Conservation (phyloP, 1,140 invertebrate genomes). For the Pogonognathellus flavescens region DNA sequence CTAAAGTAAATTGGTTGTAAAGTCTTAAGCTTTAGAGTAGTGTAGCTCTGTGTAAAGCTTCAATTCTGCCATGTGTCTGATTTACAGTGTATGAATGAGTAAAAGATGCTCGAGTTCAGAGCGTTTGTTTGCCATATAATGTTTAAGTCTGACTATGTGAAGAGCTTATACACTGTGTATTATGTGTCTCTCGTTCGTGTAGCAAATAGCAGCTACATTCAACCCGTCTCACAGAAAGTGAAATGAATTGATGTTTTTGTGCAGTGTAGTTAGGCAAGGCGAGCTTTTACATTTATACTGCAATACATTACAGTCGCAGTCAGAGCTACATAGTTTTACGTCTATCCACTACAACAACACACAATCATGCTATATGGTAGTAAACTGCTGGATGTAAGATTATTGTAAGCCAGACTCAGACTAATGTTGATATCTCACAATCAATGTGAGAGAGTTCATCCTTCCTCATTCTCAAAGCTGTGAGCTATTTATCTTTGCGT, state of each 20-base stretch:
- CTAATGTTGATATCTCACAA: not conserved
- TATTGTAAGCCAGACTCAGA: not conserved
- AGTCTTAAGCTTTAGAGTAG: not conserved
- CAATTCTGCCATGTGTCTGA: conserved; percentile 2
- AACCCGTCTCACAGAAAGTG: conserved; percentile 27
- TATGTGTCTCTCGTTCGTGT: too few species aligned
- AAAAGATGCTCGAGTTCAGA: not conserved
- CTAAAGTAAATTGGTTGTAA: not conserved
- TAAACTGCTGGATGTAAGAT: not conserved
- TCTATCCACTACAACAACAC: not conserved
- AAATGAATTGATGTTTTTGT: conserved; percentile 46
- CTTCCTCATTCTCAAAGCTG: conserved; percentile 14
- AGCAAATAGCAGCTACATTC: too few species aligned
- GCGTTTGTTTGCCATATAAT: conserved; percentile 1
- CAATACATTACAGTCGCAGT: not conserved
- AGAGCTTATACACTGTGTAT: not conserved
- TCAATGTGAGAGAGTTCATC: not conserved
- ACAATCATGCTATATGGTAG: not conserved
- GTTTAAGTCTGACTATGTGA: not conserved
- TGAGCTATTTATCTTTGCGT: conserved; percentile 29
- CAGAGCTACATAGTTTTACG: not conserved
- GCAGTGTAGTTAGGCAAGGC: conserved; percentile 34
- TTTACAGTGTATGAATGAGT: conserved; percentile 28
- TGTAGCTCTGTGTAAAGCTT: conserved; percentile 4
- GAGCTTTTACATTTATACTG: conserved; percentile 37